Conservation (phyloP, 2,113 vertebrate genomes). For the Candoia aspera region DNA sequence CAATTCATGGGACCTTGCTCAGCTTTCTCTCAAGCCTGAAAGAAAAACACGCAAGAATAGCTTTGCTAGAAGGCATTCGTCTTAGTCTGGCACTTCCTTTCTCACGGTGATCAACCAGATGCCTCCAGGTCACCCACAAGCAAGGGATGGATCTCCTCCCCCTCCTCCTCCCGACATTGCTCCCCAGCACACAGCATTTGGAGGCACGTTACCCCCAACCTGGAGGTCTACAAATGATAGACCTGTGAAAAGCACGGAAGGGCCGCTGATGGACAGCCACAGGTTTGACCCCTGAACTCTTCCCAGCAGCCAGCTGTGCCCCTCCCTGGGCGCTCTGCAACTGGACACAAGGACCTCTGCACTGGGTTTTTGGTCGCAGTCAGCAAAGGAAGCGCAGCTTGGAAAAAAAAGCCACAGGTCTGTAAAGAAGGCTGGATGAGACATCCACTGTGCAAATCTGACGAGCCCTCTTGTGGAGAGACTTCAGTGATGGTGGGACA, state of each 20-base stretch:
- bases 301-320: no score
- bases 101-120: background rate
- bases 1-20: background rate
- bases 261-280: background rate
- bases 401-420: background rate
- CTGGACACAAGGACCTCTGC: accelerated
- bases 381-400: background rate
- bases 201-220: background rate
- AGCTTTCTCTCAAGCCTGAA: background rate
- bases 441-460: background rate
- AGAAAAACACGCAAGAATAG: background rate
- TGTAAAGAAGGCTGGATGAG: no score
- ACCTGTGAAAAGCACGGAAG: background rate
- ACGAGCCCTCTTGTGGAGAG: background rate
- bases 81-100: background rate
- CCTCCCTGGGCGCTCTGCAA: background rate
- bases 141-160: background rate
- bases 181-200: background rate
- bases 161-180: background rate
- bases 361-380: background rate
- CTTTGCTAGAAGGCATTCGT: background rate
- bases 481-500: background rate
- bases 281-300: background rate
- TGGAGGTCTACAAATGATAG: background rate
- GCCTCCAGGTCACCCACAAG: no score